Evolutionary conservation across 2,113 vertebrate genomes (phyloP), one percentile per base, ranked within the genome.

Genomic region (Geothlypis trichas): DNA sequence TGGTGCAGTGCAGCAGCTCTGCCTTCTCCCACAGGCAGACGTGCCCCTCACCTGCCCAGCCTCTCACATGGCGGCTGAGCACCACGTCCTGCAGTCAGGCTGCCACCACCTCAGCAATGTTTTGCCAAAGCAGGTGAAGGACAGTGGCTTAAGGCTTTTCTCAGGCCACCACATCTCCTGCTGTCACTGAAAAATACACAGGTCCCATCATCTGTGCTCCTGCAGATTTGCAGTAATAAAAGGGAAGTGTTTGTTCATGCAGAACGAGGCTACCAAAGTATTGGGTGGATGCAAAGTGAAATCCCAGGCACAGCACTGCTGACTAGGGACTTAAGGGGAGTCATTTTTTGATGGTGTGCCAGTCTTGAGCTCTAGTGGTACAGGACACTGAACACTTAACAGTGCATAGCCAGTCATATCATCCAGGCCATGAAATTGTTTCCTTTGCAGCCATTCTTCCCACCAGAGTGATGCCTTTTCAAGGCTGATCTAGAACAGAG

Each of bases 41-140:
- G 0, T 27, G 59, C 51, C 57, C 61, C 24, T 42, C 63, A 19
- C 46, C 62, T 58, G 52, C 37, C 35, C 2, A 55, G 54, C 54
- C 63, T 54, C 57, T 78, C 1, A 0, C 31, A 2, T 13, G 0
- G 0, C 67, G 1, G 30, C 75, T 62, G 41, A 76, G 76, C 47
- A 54, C 47, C 42, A 35, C 2, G 2, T 59, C 63, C 63, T 46
- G n/a, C 30, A 23, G 11, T 8, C 68, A 39, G 59, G 49, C 57
- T 86, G 52, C 15, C 6, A 63, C 41, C 51, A 15, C 65, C 78
- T 72, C 86, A 58, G 71, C 55, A 47, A 1, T 22, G 12, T 58
- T 20, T 44, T 52, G 30, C 44, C 41, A 16, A 46, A 55, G 33
- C 7, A 5, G 20, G 10, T 33, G 63, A 52, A 77, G 44, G 62